phyloP scores from a whole-genome alignment of 2,113 vertebrate species.

The Phyllopteryx taeniolatus region DNA sequence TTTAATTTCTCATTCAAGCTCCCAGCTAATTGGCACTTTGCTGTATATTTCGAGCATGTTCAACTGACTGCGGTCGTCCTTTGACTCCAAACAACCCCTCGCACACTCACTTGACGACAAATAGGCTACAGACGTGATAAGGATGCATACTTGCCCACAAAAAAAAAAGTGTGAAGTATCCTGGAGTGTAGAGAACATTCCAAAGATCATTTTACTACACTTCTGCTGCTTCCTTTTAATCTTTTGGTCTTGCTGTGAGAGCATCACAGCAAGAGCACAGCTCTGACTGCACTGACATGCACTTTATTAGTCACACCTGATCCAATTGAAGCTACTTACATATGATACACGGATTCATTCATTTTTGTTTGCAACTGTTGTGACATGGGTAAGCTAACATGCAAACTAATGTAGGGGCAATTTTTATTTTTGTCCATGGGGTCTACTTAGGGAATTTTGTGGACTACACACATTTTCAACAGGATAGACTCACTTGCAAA shows the following conservation, averaged over 20 bases:
- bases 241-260: background rate
- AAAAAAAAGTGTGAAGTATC: conserved; percentile 13
- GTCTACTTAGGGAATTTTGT: too few relatives aligned
- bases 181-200: conserved; percentile 9
- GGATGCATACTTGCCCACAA: background rate
- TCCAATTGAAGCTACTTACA: conserved; percentile 2
- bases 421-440: too few relatives aligned
- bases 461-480: too few relatives aligned
- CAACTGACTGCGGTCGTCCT: conserved; percentile 8
- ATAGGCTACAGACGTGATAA: background rate
- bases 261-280: background rate
- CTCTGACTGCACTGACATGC: background rate
- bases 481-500: too few relatives aligned
- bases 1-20: conserved; percentile 45
- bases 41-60: conserved; percentile 40
- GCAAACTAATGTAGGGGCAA: too few relatives aligned
- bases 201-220: conserved; percentile 9
- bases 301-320: background rate
- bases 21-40: conserved; percentile 22
- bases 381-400: too few relatives aligned
- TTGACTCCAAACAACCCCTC: background rate
- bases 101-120: background rate
- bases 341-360: background rate
- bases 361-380: too few relatives aligned
- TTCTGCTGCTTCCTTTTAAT: background rate